Conservation (phyloP, 2,797 vertebrate species). For the Margarornis squamiger region DNA sequence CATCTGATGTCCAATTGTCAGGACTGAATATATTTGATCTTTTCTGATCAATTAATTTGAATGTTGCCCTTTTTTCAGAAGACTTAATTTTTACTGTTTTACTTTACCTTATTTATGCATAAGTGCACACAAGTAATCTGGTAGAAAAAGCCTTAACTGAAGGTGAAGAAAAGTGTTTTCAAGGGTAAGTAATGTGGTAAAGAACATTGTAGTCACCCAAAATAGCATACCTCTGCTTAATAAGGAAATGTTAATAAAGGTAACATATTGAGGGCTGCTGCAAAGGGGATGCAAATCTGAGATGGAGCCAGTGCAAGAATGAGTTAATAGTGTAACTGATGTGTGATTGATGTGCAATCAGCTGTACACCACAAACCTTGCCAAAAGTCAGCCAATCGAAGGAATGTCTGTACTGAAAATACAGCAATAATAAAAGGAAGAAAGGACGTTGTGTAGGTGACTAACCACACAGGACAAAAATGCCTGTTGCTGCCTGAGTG, state of each 20-base stretch:
- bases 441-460: not conserved
- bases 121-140: not conserved
- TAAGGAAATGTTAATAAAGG: not conserved
- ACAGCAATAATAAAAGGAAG: not conserved
- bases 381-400: not conserved
- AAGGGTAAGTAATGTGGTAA: rapidly evolving
- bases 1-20: not conserved
- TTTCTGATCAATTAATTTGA: not conserved
- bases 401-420: not conserved
- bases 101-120: not conserved
- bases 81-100: not conserved
- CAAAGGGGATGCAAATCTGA: not conserved
- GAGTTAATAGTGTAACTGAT: not conserved
- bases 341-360: not conserved
- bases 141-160: not conserved
- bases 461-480: not conserved
- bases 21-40: not conserved
- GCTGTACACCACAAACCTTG: not conserved
- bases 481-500: not conserved
- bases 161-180: not conserved
- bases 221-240: not conserved
- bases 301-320: not conserved
- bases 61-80: rapidly evolving
- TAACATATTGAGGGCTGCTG: not conserved
- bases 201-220: not conserved